Conservation (phyloP, 2,888 invertebrate genomes). For the Sarcophaga subvicina region DNA sequence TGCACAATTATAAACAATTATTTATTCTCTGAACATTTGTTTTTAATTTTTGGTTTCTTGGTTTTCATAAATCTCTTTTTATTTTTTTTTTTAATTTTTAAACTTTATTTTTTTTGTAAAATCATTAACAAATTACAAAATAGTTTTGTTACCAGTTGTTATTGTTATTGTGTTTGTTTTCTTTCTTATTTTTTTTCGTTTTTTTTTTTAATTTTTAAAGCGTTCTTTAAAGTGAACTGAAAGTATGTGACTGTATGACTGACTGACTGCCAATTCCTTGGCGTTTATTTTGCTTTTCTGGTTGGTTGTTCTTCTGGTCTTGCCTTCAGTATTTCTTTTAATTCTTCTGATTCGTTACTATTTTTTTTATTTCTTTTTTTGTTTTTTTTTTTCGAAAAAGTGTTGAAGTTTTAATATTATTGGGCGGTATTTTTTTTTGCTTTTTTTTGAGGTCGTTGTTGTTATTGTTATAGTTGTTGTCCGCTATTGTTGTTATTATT, state of each 20-base stretch:
- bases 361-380: conserved; percentile 32
- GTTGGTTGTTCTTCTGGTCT: conserved; percentile 53
- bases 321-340: conserved; percentile 44
- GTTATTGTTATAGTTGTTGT: conserved; percentile 8
- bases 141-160: conserved; percentile 32
- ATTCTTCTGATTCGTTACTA: conserved; percentile 22
- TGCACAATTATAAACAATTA: conserved; percentile 66
- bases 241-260: conserved; percentile 30
- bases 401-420: conserved; percentile 53
- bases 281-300: conserved; percentile 48
- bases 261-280: conserved; percentile 31
- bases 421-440: conserved; percentile 62
- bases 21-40: conserved; percentile 9
- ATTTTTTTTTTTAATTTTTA: conserved; percentile 22
- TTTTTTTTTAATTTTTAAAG: conserved; percentile 25
- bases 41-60: no score
- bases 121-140: conserved; percentile 67
- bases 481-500: background rate
- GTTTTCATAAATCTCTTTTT: background rate
- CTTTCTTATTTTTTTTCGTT: conserved; percentile 23
- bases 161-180: conserved; percentile 30
- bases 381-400: conserved; percentile 13
- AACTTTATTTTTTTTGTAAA: conserved; percentile 39
- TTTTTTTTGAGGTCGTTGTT: conserved; percentile 27
- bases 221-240: conserved; percentile 33